Conservation (phyloP, 1,140 invertebrate genomes). For the Brachionus calyciflorus region DNA sequence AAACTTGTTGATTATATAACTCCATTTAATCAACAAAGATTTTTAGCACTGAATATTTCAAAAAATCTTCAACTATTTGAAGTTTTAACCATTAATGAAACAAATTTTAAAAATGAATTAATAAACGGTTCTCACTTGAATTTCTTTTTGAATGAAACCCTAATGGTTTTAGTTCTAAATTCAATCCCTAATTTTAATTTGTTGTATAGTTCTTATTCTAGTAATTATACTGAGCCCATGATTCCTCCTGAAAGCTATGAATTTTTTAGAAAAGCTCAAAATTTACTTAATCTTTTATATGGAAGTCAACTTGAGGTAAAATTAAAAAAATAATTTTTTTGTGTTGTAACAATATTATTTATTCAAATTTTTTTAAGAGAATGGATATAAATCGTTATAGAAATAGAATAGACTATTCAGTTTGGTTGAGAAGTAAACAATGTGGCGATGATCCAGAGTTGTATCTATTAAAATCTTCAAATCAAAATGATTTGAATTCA, state of each 20-base stretch:
- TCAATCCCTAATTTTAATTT: conserved; percentile 30
- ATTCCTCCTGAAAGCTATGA: neutral
- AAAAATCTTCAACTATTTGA: neutral
- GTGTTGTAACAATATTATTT: neutral
- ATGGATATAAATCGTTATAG: neutral
- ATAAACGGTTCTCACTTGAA: neutral
- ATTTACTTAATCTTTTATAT: conserved; percentile 27
- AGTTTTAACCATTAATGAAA: neutral
- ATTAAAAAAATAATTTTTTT: neutral
- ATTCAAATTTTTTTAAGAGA: neutral
- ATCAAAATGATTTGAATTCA: neutral
- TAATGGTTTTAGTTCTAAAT: neutral
- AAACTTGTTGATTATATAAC: neutral
- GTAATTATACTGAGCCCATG: neutral
- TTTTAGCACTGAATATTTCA: neutral
- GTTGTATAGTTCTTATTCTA: conserved; percentile 4
- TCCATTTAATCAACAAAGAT: neutral
- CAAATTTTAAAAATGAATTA: neutral
- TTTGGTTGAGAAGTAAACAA: neutral
- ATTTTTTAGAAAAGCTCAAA: neutral
- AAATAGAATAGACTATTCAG: conserved; percentile 3
- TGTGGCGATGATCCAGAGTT: neutral
- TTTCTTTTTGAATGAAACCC: neutral
- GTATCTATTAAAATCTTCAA: neutral
- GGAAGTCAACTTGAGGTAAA: neutral